A percentile compares a stretch with the other conserved stretches of the same genome.
These are phyloP conservation scores for Zosterops lateralis DNA, from an alignment of 2,113 vertebrate genomes.

Conservation along the genomic window DNA sequence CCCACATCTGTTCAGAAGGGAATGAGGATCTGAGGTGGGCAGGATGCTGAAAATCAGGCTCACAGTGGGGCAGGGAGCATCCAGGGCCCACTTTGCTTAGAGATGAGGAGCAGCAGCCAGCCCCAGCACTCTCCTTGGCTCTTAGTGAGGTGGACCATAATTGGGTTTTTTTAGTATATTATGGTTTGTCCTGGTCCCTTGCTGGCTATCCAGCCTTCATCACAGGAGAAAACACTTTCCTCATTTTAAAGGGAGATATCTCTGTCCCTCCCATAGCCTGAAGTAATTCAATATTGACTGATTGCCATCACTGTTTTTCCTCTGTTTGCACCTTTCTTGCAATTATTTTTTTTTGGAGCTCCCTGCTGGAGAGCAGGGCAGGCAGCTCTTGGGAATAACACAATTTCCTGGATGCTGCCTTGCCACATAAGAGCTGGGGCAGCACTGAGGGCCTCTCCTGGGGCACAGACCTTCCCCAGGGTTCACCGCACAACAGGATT, in stretches of 20 bases:
- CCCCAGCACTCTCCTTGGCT: background rate
- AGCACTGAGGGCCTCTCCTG: background rate
- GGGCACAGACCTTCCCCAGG: background rate
- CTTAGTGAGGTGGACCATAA: background rate
- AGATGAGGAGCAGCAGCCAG: background rate
- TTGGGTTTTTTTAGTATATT: accelerated
- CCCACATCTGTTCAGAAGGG: background rate
- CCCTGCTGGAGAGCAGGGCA: background rate
- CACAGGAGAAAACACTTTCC: background rate
- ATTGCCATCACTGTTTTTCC: background rate
- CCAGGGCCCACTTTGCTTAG: background rate
- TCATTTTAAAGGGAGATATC: background rate
- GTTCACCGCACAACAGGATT: background rate
- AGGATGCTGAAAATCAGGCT: background rate
- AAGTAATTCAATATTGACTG: background rate
- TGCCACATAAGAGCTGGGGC: accelerated
- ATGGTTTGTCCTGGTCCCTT: background rate
- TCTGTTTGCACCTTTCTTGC: background rate
- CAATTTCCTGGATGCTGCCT: background rate
- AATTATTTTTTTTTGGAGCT: background rate
- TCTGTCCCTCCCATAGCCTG: background rate
- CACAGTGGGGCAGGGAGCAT: background rate
- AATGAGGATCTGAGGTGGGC: background rate
- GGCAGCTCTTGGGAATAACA: background rate
- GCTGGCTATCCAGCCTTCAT: background rate